Evolutionary conservation across 2,888 invertebrate genomes (phyloP), one percentile per base, ranked within the genome.

Genomic region (Germaria angustata): DNA sequence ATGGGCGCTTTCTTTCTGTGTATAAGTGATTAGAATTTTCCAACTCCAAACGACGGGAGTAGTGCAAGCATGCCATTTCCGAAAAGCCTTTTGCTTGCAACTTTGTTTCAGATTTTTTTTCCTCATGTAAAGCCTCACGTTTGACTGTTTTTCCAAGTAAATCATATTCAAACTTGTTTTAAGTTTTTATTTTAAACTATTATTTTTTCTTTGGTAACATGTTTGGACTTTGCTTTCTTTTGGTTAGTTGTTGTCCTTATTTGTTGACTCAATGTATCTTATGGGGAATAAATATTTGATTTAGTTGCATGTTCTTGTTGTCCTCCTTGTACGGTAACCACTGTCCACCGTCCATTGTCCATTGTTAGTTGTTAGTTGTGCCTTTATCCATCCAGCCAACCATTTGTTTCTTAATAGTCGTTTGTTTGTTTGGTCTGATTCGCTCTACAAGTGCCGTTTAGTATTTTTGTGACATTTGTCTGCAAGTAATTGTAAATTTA

Each of bases 401-500:
- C n/a, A 39, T 51, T 41, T n/a, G 28, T 44, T 34, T 63, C 34
- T 17, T 36, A 17, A 17, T 20, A 17, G 49, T 63, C 32, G 53
- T 61, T 73, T 34, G 11, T 55, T 44, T 75, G 28, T 28, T n/a
- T 41, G 41, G 13, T 61, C 11, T 41, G 46, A 28, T 46, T 36
- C 17, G 34, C 28, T 51, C 24, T 28, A 34, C 49, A n/a, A n/a
- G n/a, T n/a, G n/a, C n/a, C 53, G 34, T 73, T 73, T 73, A 59
- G 36, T 57, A 51, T 81, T 72, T 80, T 61, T 76, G 71, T 71
- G 65, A 66, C 71, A 72, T 76, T 81, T 81, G 65, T 72, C 76
- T 76, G 71, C 59, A 72, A 71, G 76, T 76, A 61, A 80, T 80
- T 66, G 79, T 61, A 63, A 80, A 68, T 63, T 55, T 80, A 46